These are phyloP conservation scores for Phlogophora meticulosa DNA, from an alignment of 2,888 invertebrate species.

Conservation along the genomic window DNA sequence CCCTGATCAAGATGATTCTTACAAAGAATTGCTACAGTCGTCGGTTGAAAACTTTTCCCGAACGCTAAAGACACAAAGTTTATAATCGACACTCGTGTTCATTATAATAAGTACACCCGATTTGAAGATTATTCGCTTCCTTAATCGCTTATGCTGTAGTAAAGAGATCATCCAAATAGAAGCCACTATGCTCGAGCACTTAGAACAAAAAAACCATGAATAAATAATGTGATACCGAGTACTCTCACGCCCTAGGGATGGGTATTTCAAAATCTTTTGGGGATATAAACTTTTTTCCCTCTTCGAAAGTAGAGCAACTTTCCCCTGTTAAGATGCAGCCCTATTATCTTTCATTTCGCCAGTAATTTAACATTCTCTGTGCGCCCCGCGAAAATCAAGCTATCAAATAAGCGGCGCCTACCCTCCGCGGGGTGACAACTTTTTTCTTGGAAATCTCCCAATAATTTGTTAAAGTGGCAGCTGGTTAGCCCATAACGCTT, in stretches of 20 bases:
- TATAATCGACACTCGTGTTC: background rate
- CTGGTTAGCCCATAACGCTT: slow-evolving; percentile 89
- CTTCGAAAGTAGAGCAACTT: slow-evolving; percentile 78
- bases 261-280: slow-evolving; percentile 86
- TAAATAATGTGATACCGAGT: slow-evolving; percentile 84
- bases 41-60: too few species aligned
- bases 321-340: slow-evolving; percentile 83
- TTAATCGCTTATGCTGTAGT: slow-evolving; percentile 65
- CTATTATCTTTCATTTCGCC: slow-evolving; percentile 91
- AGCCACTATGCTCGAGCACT: slow-evolving; percentile 67
- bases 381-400: slow-evolving; percentile 87
- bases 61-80: background rate
- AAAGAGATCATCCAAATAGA: slow-evolving; percentile 71
- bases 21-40: too few species aligned
- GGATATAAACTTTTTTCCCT: slow-evolving; percentile 85
- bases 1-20: too few species aligned
- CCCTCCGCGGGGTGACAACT: slow-evolving; percentile 87
- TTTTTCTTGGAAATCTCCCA: slow-evolving; percentile 88
- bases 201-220: slow-evolving; percentile 83
- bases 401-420: slow-evolving; percentile 87
- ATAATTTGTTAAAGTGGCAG: slow-evolving; percentile 91
- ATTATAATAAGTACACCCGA: slow-evolving; percentile 31
- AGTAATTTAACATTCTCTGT: slow-evolving; percentile 90
- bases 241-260: slow-evolving; percentile 77
- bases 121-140: slow-evolving; percentile 54